Evolutionary conservation across 2,113 vertebrate genomes (phyloP), one percentile per base, ranked within the genome.

Genomic region (Leptodactylus fuscus): DNA sequence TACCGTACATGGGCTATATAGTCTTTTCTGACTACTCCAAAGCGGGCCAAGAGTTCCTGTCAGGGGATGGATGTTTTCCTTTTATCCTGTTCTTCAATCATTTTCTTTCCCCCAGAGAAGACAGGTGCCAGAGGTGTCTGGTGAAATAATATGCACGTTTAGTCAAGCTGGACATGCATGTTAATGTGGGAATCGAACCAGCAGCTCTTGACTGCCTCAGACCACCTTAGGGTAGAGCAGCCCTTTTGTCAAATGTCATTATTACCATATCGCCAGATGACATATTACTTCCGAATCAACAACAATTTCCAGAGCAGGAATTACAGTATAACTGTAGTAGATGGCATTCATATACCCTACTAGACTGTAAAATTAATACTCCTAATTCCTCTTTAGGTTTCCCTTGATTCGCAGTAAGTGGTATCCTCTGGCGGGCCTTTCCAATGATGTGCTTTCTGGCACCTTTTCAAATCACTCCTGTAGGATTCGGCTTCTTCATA

Each of bases 341-440:
- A 67, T 18, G 16, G 16, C 8, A 67, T 36, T 18, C 15, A 67
- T 20, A 69, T 69, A 38, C 32, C 65, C 32, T 22, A 38, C 32
- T 69, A 34, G 34, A 69, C 15, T 38, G 2, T 36, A 36, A 38
- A 69, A 69, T 65, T 18, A 69, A 36, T 69, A 22, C 65, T 69
- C 18, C 18, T 36, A 38, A 67, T 34, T 34, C 34, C 34, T 38
- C 29, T 12, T 69, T 69, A 69, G 65, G 65, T 69, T 67, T 65
- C 62, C 62, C 62, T 18, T 38, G 32, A 34, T 22, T 18, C 18
- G 38, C 65, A 8, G 22, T 36, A 69, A 69, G 65, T 69, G 34
- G 34, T 36, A 38, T 16, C 38, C 34, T 69, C 65, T 69, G 65
- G 65, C 38, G 65, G 65, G 65, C 18, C 34, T 69, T 69, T 69